Percentiles rank a stretch among this genome's conserved stretches.
phyloP scores from a whole-genome alignment of 2,888 invertebrate genomes.

The Hesperia comma region DNA sequence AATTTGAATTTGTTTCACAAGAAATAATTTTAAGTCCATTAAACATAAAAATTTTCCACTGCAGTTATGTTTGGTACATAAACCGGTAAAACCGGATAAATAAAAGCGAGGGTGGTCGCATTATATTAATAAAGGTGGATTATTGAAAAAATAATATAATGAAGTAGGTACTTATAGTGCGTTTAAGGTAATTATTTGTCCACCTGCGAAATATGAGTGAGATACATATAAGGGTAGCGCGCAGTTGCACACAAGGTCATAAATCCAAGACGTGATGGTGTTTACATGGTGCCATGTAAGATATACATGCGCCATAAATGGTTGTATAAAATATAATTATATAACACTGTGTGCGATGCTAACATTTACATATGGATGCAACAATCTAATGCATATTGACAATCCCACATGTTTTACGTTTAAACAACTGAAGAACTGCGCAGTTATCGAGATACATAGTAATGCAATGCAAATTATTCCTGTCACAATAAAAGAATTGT shows the following conservation, averaged over 20 bases:
- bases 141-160: no score
- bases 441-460: slow-evolving; percentile 18
- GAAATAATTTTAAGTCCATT: no score
- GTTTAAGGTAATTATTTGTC: no score
- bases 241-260: not conserved
- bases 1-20: no score
- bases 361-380: slow-evolving; percentile 35
- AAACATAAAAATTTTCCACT: no score
- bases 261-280: slow-evolving; percentile 19
- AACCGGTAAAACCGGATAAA: no score
- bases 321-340: slow-evolving; percentile 20
- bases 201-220: no score
- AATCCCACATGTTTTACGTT: slow-evolving; percentile 13
- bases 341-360: slow-evolving; percentile 8
- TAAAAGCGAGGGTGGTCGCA: no score
- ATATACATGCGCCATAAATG: slow-evolving; percentile 17
- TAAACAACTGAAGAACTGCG: slow-evolving; percentile 27
- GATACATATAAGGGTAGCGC: not conserved
- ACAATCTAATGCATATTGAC: slow-evolving; percentile 31
- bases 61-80: no score
- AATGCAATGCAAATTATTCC: not conserved
- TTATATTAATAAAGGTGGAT: no score
- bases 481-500: not conserved
- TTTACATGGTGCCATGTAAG: slow-evolving; percentile 13
- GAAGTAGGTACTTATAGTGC: no score